phyloP scores from a whole-genome alignment of 1,140 invertebrate genomes.

The Elymnias hypermnestra region DNA sequence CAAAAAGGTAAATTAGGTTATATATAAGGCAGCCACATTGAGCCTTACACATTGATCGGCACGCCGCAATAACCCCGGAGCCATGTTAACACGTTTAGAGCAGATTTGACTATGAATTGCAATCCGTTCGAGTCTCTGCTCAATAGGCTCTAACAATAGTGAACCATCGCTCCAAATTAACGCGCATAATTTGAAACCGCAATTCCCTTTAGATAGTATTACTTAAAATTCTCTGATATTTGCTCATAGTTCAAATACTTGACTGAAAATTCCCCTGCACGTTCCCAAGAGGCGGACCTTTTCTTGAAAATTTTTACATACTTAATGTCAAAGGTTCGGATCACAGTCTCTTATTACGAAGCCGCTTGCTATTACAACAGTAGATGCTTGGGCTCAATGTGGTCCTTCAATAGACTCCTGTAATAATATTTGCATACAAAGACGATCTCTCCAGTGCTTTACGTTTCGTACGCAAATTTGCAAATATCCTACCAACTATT shows the following conservation, averaged over 20 bases:
- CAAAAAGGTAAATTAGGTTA: slow-evolving; percentile 1
- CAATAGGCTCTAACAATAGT: slow-evolving; percentile 32
- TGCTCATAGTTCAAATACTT: slow-evolving; percentile 2
- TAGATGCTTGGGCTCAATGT: slow-evolving; percentile 38
- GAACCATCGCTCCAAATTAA: slow-evolving; percentile 11
- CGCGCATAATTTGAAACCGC: slow-evolving; percentile 7
- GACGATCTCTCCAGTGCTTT: slow-evolving; percentile 54
- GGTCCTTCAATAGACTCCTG: slow-evolving; percentile 59
- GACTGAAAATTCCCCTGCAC: slow-evolving; percentile 5
- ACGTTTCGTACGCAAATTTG: slow-evolving; percentile 64
- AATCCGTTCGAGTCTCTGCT: slow-evolving; percentile 54
- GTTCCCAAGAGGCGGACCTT: slow-evolving; percentile 16
- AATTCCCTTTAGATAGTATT: neutral
- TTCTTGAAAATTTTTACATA: slow-evolving; percentile 24
- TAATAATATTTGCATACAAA: slow-evolving; percentile 73
- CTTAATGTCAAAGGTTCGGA: slow-evolving; percentile 27
- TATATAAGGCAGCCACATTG: neutral
- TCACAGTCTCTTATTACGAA: slow-evolving; percentile 28
- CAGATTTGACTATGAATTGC: slow-evolving; percentile 68
- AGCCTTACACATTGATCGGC: slow-evolving; percentile 39
- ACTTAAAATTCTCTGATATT: slow-evolving; percentile 1
- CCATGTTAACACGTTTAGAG: slow-evolving; percentile 62
- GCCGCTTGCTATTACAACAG: slow-evolving; percentile 21
- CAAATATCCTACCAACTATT: slow-evolving; percentile 49
- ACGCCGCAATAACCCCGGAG: slow-evolving; percentile 60